Conservation (phyloP, 2,797 vertebrate species). For the Pseudomugil tenellus region DNA sequence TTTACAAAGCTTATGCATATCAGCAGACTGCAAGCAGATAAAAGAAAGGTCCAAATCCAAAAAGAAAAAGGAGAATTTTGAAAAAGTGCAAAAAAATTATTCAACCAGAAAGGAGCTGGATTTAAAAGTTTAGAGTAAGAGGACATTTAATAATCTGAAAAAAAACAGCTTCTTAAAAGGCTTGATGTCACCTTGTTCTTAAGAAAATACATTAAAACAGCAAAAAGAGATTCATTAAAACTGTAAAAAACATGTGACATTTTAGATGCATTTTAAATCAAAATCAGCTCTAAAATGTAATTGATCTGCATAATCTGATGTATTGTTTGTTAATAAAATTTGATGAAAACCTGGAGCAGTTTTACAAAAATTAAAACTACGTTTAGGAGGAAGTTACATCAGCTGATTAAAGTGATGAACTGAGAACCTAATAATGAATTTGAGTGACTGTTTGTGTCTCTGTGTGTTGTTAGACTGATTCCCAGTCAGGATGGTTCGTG, state of each 20-base stretch:
- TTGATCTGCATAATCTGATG: neutral
- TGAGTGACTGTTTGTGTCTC: conserved; percentile 16
- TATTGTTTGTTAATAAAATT: conserved; percentile 4
- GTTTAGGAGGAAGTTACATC: neutral
- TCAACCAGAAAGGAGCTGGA: neutral
- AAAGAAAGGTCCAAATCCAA: too few species aligned
- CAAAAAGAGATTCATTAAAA: neutral
- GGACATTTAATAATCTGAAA: conserved; percentile 6
- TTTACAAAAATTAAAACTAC: neutral
- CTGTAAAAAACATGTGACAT: conserved; percentile 13
- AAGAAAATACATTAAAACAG: neutral
- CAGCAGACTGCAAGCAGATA: too few species aligned
- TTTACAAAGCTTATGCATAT: neutral
- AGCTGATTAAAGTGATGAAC: neutral
- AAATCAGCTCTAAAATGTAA: conserved; percentile 6
- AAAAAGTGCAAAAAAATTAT: neutral
- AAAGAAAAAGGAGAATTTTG: neutral
- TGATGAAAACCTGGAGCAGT: conserved; percentile 8
- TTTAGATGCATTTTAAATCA: conserved; percentile 10
- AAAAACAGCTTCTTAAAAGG: too few species aligned
- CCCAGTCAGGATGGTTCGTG: conserved; percentile 63
- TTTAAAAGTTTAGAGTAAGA: too few species aligned
- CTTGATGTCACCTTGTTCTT: conserved; percentile 5
- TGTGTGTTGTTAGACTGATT: conserved; percentile 69
- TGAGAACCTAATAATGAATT: neutral